These are phyloP conservation scores for Petroica traversi DNA, from an alignment of 2,113 vertebrate genomes.

Conservation along the genomic window DNA sequence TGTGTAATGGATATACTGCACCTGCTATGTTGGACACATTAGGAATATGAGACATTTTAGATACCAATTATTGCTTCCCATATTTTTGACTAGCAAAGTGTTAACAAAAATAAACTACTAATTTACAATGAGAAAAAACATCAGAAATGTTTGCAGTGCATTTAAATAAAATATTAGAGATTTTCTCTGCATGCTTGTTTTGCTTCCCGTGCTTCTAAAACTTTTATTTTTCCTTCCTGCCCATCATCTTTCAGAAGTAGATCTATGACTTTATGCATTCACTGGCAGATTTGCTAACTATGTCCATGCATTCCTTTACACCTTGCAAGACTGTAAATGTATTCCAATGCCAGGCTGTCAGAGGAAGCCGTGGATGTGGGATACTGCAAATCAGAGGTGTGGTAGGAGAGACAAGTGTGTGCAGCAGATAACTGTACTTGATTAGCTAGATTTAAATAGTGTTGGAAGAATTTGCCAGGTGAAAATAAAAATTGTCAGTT, in stretches of 20 bases:
- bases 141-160: not conserved
- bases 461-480: slow-evolving; percentile 77
- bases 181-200: not conserved
- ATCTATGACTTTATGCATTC: slow-evolving; percentile 53
- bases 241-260: slow-evolving; percentile 29
- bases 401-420: slow-evolving; percentile 61
- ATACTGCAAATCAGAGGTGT: slow-evolving; percentile 75
- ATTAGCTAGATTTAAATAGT: slow-evolving; percentile 82
- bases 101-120: not conserved
- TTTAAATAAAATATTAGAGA: not conserved
- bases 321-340: slow-evolving; percentile 76
- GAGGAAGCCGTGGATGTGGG: slow-evolving; percentile 54
- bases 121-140: not conserved
- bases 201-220: not conserved
- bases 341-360: slow-evolving; percentile 56
- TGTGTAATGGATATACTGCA: accelerated
- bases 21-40: not conserved
- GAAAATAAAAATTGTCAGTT: slow-evolving; percentile 84
- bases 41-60: not conserved
- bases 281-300: slow-evolving; percentile 48
- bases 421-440: slow-evolving; percentile 77
- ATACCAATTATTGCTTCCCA: not conserved
- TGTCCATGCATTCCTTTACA: slow-evolving; percentile 69
- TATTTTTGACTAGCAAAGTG: not conserved
- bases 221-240: not conserved